A percentile compares a stretch with the other conserved stretches of the same genome.
These are phyloP conservation scores for Mormoops blainvillei DNA, from an alignment of 2,113 vertebrate species.

Conservation along the genomic window DNA sequence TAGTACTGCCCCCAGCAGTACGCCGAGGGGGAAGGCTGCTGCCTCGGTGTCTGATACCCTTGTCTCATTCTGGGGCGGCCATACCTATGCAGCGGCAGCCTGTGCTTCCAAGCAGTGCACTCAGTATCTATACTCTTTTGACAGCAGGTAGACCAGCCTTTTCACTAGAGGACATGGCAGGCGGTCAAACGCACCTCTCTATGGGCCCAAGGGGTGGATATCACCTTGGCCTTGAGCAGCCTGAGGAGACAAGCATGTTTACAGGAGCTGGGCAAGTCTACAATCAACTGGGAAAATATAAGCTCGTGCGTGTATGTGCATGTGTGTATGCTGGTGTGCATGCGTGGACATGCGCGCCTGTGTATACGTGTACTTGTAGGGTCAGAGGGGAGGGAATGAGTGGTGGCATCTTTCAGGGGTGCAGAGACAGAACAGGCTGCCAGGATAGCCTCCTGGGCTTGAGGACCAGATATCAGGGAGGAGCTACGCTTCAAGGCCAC, in stretches of 20 bases:
- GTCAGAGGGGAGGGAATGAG: not conserved
- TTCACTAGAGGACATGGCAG: not conserved
- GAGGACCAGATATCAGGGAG: not conserved
- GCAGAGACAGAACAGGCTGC: rapidly evolving
- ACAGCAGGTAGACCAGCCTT: not conserved
- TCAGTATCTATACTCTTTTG: not conserved
- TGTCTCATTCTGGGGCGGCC: not conserved
- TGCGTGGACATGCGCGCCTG: not conserved
- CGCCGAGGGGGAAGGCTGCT: not conserved
- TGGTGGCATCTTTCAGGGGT: not conserved
- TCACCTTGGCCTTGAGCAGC: not conserved
- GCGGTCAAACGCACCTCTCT: not conserved
- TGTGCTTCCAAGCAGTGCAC: not conserved
- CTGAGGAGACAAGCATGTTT: not conserved
- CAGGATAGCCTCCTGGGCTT: not conserved
- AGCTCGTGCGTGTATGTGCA: not conserved
- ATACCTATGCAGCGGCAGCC: not conserved
- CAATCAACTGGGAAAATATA: not conserved
- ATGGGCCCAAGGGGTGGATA: not conserved
- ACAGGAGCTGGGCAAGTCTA: not conserved
- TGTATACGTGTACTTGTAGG: too few species aligned
- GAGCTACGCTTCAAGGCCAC: not conserved
- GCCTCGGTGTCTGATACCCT: not conserved
- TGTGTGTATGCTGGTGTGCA: not conserved
- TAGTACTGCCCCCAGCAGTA: not conserved